Evolutionary conservation across 2,888 invertebrate genomes (phyloP), one percentile per base, ranked within the genome.

Genomic region (Abscondita cerata): DNA sequence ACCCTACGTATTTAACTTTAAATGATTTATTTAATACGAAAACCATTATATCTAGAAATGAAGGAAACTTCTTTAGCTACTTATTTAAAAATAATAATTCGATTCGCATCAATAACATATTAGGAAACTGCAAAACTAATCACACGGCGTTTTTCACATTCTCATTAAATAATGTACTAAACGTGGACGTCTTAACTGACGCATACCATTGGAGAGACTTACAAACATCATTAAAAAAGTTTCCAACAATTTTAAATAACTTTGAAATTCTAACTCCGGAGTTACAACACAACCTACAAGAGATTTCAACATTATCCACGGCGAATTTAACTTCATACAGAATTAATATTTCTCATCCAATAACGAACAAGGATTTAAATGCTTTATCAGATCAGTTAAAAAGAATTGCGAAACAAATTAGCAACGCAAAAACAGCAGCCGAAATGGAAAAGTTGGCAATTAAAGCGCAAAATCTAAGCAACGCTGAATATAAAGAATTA

Each of bases 91-190:
- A 84, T 70, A 80, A 87, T 66, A 81, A 83, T 16, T 83, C 83
- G 0, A 77, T 87, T 54, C 82, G 84, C 66, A 74, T 86, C 1
- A 82, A 80, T 58, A 82, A 84, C 67, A 80, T 85, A 38, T 76
- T 87, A 18, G 92, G 92, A 68, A 87, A 88, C 72, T 92, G 92
- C 76, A 86, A 88, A 76, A 83, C 85, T 72, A 88, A 91, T 75
- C 84, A 86, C 69, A 85, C 91, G 65, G 87, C 88, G n/a, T 92
- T 91, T 81, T 82, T 83, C 41, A 88, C 90, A 19, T 90, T 92
- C 75, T 87, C 89, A 77, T 80, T 92, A 68, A 86, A 88, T 69
- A 87, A 85, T 73, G 84, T 89, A 65, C 82, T 90, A 64, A 88
- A 92, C 75, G 83, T 91, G 47, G 89, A 90, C 71, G 85, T 86